phyloP scores from a whole-genome alignment of 2,113 vertebrate genomes.

The Coreoperca whiteheadi region DNA sequence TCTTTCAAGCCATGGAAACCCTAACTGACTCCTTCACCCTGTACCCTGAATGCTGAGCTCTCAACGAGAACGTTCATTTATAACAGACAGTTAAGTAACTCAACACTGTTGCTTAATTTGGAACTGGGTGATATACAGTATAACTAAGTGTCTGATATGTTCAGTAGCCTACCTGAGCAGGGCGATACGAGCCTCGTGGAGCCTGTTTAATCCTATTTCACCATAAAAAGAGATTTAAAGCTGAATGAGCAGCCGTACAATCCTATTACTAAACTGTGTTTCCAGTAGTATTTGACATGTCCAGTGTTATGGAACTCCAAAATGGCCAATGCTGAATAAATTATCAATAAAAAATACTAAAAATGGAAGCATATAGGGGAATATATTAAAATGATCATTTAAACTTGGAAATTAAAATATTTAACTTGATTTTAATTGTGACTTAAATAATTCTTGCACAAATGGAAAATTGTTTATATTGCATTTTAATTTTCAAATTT shows the following conservation, averaged over 20 bases:
- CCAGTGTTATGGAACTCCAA: neutral
- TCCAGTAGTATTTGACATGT: slow-evolving; percentile 39
- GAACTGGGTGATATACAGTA: slow-evolving; percentile 39
- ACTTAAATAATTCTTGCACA: too few relatives aligned
- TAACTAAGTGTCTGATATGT: slow-evolving; percentile 45
- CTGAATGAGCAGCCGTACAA: slow-evolving; percentile 60
- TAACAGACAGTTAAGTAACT: slow-evolving; percentile 65
- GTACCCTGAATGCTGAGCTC: slow-evolving; percentile 11
- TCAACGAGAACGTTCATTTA: slow-evolving; percentile 56
- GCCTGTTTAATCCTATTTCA: slow-evolving; percentile 59
- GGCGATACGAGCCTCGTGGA: slow-evolving; percentile 33
- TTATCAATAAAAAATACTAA: neutral
- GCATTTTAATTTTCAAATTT: too few relatives aligned
- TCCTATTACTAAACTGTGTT: slow-evolving; percentile 32
- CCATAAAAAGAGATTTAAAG: slow-evolving; percentile 61
- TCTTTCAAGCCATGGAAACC: slow-evolving; percentile 68
- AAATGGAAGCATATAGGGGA: too few relatives aligned
- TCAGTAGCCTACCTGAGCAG: slow-evolving; percentile 58
- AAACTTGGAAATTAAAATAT: too few relatives aligned
- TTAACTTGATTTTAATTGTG: too few relatives aligned
- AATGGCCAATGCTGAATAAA: neutral
- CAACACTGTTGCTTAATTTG: slow-evolving; percentile 69
- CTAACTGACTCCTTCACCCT: slow-evolving; percentile 24
- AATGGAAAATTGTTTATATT: too few relatives aligned
- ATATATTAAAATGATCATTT: too few relatives aligned